phyloP scores from a whole-genome alignment of 2,888 invertebrate genomes.

The Hirtodrosophila cameraria region DNA sequence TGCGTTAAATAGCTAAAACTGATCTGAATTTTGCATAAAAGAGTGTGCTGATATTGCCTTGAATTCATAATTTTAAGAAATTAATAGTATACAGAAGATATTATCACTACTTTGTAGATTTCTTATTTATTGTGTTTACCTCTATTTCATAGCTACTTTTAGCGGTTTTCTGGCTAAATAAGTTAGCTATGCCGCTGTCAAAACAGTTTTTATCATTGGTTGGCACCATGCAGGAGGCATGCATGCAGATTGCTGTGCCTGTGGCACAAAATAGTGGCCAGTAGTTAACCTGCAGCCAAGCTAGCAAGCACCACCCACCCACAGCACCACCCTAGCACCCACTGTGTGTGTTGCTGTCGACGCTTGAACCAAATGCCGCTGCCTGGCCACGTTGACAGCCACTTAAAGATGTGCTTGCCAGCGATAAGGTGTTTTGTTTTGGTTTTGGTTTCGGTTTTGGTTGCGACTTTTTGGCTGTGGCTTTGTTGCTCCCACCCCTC shows the following conservation, averaged over 20 bases:
- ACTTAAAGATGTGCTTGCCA: conserved; percentile 75
- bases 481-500: conserved; percentile 17
- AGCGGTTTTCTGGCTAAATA: conserved; percentile 26
- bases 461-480: conserved; percentile 19
- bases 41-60: too few relatives aligned
- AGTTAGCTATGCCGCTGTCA: not conserved
- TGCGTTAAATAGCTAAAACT: too few relatives aligned
- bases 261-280: conserved; percentile 36
- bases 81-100: too few relatives aligned
- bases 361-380: conserved; percentile 9
- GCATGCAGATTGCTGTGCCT: conserved; percentile 62
- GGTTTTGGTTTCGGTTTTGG: conserved; percentile 35
- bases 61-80: too few relatives aligned
- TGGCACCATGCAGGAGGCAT: conserved; percentile 33
- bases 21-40: too few relatives aligned
- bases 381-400: conserved; percentile 73
- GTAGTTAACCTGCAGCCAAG: conserved; percentile 31
- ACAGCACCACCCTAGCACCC: not conserved
- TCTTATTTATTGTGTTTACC: too few relatives aligned
- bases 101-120: too few relatives aligned
- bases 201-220: too few relatives aligned
- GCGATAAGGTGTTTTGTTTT: conserved; percentile 78
- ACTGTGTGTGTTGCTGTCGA: too few relatives aligned
- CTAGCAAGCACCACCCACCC: too few relatives aligned
- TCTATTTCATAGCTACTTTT: conserved; percentile 3